A percentile compares a stretch with the other conserved stretches of the same genome.
Conservation (phyloP, 2,113 vertebrate genomes). For the Zapornia atra region DNA sequence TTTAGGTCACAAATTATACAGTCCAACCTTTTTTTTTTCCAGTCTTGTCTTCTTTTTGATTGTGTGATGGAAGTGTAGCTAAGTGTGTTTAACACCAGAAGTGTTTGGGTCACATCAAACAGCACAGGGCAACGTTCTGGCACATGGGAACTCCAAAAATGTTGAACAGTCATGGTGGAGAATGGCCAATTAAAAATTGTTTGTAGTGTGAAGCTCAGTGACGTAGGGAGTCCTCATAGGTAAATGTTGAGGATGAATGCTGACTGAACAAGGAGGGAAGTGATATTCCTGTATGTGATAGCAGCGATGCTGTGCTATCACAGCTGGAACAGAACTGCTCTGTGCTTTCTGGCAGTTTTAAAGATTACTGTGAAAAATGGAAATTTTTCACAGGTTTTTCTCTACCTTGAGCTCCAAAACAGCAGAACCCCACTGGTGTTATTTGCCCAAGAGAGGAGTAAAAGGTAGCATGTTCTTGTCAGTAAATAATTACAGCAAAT, state of each 20-base stretch:
- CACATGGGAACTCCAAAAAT: background rate
- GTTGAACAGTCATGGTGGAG: background rate
- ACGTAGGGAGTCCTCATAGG: background rate
- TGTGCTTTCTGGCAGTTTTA: background rate
- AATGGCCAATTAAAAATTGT: background rate
- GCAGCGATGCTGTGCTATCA: background rate
- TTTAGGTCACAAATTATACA: background rate
- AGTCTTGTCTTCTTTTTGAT: background rate
- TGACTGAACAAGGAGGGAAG: background rate
- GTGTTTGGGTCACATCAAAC: background rate
- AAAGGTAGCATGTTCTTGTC: background rate
- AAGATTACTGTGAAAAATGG: background rate
- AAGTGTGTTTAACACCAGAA: background rate
- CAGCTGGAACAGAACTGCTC: background rate
- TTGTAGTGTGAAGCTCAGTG: background rate
- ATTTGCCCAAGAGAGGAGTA: background rate
- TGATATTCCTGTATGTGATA: background rate
- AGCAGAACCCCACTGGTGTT: background rate
- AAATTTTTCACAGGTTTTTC: background rate
- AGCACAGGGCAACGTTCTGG: background rate
- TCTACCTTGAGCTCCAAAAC: background rate
- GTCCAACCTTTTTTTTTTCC: background rate
- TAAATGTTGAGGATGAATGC: background rate
- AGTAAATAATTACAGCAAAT: background rate
- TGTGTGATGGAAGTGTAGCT: background rate